These are phyloP conservation scores for Volucella inanis DNA, from an alignment of 2,888 invertebrate genomes.

Conservation along the genomic window DNA sequence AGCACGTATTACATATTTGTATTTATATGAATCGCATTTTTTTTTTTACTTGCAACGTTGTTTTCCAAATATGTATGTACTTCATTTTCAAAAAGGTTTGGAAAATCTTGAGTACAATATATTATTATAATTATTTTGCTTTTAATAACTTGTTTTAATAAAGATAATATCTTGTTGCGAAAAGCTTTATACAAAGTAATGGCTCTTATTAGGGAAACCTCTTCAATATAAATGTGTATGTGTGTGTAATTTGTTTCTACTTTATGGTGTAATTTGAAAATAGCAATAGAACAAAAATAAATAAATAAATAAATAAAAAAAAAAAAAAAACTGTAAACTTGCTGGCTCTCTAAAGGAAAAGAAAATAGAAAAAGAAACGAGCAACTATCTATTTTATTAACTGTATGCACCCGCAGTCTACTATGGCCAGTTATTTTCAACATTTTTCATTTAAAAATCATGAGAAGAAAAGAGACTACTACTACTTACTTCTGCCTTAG, in stretches of 20 bases:
- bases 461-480: constrained; percentile 60
- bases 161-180: too few relatives aligned
- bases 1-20: constrained; percentile 4
- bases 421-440: constrained; percentile 51
- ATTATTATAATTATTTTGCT: neutral
- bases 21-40: neutral
- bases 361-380: constrained; percentile 1
- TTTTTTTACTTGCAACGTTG: neutral
- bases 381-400: constrained; percentile 18
- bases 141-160: too few relatives aligned
- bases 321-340: constrained; percentile 34
- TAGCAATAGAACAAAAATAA: too few relatives aligned
- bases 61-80: too few relatives aligned
- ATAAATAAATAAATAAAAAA: constrained; percentile 5
- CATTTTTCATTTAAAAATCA: constrained; percentile 42
- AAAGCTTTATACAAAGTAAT: too few relatives aligned
- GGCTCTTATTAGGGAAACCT: too few relatives aligned
- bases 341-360: constrained; percentile 18
- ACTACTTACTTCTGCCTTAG: constrained; percentile 27
- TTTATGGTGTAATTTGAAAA: too few relatives aligned
- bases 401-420: constrained; percentile 24
- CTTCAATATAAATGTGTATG: too few relatives aligned
- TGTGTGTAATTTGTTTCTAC: too few relatives aligned
- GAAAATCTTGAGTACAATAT: too few relatives aligned
- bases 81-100: too few relatives aligned